Conservation (phyloP, 2,888 invertebrate species). For the Ennomos fuscantarius region DNA sequence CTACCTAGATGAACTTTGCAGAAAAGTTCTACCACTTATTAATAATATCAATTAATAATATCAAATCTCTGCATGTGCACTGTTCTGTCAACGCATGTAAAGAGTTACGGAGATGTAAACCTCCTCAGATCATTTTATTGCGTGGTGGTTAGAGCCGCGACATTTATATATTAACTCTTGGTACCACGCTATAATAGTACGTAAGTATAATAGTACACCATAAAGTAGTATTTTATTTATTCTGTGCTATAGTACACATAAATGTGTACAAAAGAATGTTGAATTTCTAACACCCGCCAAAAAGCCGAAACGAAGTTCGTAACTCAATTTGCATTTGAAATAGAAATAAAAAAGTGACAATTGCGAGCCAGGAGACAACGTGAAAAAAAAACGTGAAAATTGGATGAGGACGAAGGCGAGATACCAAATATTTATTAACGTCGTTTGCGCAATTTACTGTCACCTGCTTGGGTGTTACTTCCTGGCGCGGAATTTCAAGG, state of each 20-base stretch:
- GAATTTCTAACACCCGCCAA: constrained; percentile 55
- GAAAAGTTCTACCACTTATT: no score
- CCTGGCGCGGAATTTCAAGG: constrained; percentile 20
- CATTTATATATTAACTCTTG: no score
- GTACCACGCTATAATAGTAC: no score
- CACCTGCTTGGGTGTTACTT: constrained; percentile 24
- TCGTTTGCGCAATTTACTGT: constrained; percentile 45
- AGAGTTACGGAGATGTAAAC: no score
- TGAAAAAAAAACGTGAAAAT: constrained; percentile 50
- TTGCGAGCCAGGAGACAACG: constrained; percentile 42
- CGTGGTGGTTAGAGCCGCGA: no score
- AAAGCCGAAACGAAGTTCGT: constrained; percentile 64
- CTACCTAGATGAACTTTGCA: no score
- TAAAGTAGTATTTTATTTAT: no score
- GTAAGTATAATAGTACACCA: no score
- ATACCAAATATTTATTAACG: constrained; percentile 49
- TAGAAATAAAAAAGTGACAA: constrained; percentile 63
- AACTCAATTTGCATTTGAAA: constrained; percentile 70
- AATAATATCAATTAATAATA: no score
- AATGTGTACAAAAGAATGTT: constrained; percentile 46
- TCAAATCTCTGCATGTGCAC: no score
- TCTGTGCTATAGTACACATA: background rate
- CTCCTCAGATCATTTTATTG: no score
- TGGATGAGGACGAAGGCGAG: constrained; percentile 41
- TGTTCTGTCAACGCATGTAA: no score